phyloP scores from a whole-genome alignment of 1,140 invertebrate genomes.

The Chironomus tepperi region DNA sequence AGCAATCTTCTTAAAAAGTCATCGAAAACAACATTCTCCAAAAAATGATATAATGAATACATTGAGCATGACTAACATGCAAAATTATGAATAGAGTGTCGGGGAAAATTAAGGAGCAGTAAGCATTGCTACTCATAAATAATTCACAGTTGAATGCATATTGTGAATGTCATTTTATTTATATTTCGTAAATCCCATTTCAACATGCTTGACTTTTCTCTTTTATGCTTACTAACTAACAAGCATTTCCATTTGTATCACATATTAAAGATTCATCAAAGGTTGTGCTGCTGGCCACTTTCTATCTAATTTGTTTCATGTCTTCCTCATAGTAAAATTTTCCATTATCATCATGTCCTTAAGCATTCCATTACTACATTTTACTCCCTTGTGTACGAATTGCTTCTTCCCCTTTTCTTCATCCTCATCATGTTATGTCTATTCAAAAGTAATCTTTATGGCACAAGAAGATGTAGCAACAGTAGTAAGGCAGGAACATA shows the following conservation, averaged over 20 bases:
- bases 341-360: background rate
- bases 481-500: too few relatives aligned
- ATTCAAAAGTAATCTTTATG: too few relatives aligned
- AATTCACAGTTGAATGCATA: slow-evolving; percentile 7
- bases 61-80: slow-evolving; percentile 12
- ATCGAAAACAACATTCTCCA: background rate
- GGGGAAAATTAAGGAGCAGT: background rate
- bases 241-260: background rate
- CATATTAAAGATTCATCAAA: slow-evolving; percentile 1
- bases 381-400: too few relatives aligned
- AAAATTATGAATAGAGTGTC: slow-evolving; percentile 14
- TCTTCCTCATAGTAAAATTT: background rate
- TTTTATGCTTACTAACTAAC: background rate
- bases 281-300: background rate
- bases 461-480: too few relatives aligned
- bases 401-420: too few relatives aligned
- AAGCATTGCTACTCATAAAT: background rate
- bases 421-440: too few relatives aligned
- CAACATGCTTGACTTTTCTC: background rate
- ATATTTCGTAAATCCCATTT: background rate
- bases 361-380: too few relatives aligned
- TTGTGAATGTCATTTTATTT: background rate
- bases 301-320: background rate
- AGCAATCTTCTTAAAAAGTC: too few relatives aligned
- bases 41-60: background rate